Evolutionary conservation across 2,113 vertebrate genomes (phyloP).

Genomic region (Phocoena phocoena): DNA sequence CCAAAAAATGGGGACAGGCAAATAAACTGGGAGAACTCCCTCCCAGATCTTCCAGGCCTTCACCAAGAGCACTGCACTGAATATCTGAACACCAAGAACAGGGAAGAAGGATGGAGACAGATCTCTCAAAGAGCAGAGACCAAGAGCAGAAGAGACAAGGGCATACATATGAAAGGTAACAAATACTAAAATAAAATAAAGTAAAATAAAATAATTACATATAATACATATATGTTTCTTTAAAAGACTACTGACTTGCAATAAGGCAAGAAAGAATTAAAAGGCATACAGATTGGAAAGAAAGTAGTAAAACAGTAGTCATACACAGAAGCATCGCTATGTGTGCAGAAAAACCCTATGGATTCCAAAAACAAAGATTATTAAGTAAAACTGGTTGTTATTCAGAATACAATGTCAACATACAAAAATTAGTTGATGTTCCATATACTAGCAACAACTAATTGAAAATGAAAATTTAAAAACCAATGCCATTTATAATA

Average conservation of each 20-base stretch:
- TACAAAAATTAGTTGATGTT: background rate
- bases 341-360: background rate
- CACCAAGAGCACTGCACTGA: background rate
- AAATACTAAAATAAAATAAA: background rate
- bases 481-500: background rate
- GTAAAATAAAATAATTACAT: background rate
- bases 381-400: background rate
- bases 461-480: background rate
- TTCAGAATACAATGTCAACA: background rate
- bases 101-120: background rate
- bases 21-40: background rate
- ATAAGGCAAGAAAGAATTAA: background rate
- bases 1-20: background rate
- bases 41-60: background rate
- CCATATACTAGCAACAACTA: background rate
- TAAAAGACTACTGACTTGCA: background rate
- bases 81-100: background rate
- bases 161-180: background rate
- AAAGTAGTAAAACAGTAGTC: background rate
- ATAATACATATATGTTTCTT: background rate
- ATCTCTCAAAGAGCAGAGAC: background rate
- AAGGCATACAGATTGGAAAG: background rate
- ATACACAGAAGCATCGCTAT: background rate
- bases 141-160: background rate
- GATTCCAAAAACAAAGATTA: background rate